Evolutionary conservation across 1,140 invertebrate genomes (phyloP).

Genomic region (Polypedilum pembai): DNA sequence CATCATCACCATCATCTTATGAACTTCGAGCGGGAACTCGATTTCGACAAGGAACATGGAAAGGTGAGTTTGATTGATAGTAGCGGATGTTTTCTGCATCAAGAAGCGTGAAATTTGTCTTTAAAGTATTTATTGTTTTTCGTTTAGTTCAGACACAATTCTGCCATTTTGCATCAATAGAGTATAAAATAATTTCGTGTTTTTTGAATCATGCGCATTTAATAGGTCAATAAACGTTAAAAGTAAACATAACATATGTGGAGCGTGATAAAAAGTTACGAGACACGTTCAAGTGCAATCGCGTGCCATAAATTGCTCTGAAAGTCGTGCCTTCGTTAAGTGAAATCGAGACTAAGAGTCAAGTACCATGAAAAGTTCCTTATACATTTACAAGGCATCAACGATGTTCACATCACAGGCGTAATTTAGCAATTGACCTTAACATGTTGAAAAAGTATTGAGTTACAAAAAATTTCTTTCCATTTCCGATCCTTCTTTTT

Average conservation of each 20-base stretch:
- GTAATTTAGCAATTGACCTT: constrained; percentile 12
- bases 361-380: background rate
- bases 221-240: constrained; percentile 9
- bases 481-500: background rate
- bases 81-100: too few relatives aligned
- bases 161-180: background rate
- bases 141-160: background rate
- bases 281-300: constrained; percentile 26
- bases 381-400: background rate
- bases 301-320: constrained; percentile 13
- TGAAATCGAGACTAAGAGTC: constrained; percentile 11
- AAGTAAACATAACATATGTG: background rate
- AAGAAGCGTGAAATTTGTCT: background rate
- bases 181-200: background rate
- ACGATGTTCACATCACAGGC: background rate
- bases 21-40: constrained; percentile 62
- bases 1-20: constrained; percentile 36
- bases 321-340: background rate
- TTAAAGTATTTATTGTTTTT: background rate
- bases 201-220: background rate
- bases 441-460: background rate
- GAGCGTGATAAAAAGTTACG: background rate
- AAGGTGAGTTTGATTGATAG: too few relatives aligned
- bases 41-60: constrained; percentile 92
- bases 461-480: background rate